Base-by-base conservation (phyloP, 1,140 invertebrate genomes). In the Pygmarrhopalites habei region DNA sequence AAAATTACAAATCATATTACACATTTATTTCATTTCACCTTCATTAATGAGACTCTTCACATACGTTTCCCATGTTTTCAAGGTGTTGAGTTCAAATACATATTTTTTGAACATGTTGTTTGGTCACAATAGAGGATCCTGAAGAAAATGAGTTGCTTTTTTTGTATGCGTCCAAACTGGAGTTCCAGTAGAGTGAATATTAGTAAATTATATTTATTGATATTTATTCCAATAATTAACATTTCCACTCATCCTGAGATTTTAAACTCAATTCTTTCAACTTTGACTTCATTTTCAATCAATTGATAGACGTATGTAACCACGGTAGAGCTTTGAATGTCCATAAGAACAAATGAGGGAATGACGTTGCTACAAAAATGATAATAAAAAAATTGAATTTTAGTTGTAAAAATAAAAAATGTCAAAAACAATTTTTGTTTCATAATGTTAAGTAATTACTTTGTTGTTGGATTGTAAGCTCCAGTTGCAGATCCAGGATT, bases 401-500 rank as follows among this genome's bases (percentile, higher is more conserved):
- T 30, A 30, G 29, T 32, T 39, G 23, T 26, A 57, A 14, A 7
- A 15, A 4, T 26, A 10, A 39, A n/a, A n/a, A n/a, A n/a, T n/a
- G n/a, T n/a, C 7, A 57, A 35, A 17, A 57, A 57, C 7, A 15
- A 14, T 53, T 23, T 39, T 39, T 30, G 28, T 23, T 21, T 35
- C 15, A 14, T 14, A 57, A 25, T 30, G 35, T 17, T 15, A 49
- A 55, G 44, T 35, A 73, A 80, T 81, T 82, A 94, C 87, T 85
- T 88, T 72, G 95, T 91, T 51, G 96, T 76, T 25, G 94, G 86
- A 81, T 88, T 93, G 73, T 94, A 99, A 19, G 97, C 94, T 46
- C 97, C 97, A 61, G 97, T 99, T 5, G 95, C 95, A 44, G 94
- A 97, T 21, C 97, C 97, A 52, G 97, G 97, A 79, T 99, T 99